Evolutionary conservation across 2,797 vertebrate genomes (phyloP).

Genomic region (Limnodromus scolopaceus): DNA sequence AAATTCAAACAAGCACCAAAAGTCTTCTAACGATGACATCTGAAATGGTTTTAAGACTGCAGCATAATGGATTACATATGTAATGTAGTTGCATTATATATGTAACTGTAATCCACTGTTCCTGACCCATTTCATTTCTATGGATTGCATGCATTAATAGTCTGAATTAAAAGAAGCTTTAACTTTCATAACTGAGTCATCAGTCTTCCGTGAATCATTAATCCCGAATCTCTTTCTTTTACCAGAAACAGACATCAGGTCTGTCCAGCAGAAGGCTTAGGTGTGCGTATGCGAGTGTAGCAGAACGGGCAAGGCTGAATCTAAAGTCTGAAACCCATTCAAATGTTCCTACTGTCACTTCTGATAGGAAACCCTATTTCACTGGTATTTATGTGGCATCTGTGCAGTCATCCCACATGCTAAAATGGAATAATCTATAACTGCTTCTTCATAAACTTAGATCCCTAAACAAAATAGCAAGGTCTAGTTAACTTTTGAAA

Average conservation of each 20-base stretch:
- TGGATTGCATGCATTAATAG: not conserved
- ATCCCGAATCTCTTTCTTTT: not conserved
- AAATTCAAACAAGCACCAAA: not conserved
- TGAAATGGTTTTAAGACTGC: not conserved
- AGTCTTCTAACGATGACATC: not conserved
- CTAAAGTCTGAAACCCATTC: not conserved
- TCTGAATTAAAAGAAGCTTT: not conserved
- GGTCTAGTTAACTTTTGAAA: not conserved
- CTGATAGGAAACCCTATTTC: not conserved
- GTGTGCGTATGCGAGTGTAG: not conserved
- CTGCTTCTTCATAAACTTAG: not conserved
- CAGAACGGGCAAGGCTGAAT: not conserved
- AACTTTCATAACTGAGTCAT: not conserved
- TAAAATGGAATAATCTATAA: not conserved
- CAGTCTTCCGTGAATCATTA: conserved; percentile 11
- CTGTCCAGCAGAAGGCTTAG: conserved; percentile 21
- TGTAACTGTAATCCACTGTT: not conserved
- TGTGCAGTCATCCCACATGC: not conserved
- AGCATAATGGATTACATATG: not conserved
- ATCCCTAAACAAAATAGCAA: not conserved
- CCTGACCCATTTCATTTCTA: not conserved
- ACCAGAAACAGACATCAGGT: not conserved
- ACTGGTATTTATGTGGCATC: not conserved
- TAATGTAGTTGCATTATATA: not conserved
- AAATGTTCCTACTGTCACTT: not conserved